Conservation (phyloP, 2,797 vertebrate species). For the Varecia variegata region DNA sequence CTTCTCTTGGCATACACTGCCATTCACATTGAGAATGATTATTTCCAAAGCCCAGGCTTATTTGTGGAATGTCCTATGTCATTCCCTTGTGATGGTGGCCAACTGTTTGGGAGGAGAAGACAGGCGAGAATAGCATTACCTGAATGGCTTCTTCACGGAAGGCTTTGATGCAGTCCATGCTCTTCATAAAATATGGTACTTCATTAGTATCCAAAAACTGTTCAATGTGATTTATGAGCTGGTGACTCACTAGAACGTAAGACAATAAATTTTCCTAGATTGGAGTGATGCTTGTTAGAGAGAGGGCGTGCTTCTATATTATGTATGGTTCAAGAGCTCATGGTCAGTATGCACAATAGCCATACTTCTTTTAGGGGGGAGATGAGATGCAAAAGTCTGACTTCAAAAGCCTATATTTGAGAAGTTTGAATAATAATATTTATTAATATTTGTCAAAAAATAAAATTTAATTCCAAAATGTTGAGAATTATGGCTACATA, state of each 20-base stretch:
- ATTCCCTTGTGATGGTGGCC: background rate
- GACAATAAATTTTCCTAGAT: constrained; percentile 30
- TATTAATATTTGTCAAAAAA: constrained; percentile 20
- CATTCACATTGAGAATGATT: background rate
- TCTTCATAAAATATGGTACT: constrained; percentile 93
- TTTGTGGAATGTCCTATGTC: too few species aligned
- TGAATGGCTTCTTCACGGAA: constrained; percentile 93
- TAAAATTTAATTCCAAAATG: constrained; percentile 34
- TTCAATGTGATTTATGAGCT: constrained; percentile 91
- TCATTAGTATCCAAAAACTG: constrained; percentile 94
- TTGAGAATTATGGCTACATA: constrained; percentile 14
- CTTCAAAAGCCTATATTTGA: background rate
- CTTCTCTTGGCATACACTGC: background rate
- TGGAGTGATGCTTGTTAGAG: background rate
- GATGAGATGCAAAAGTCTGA: background rate
- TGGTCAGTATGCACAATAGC: background rate
- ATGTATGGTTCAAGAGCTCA: background rate
- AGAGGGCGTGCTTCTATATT: background rate
- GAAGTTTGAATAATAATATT: background rate
- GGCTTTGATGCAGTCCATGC: constrained; percentile 91
- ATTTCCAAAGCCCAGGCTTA: background rate
- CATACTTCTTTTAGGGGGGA: background rate
- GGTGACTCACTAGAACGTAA: constrained; percentile 90
- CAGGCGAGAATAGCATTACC: constrained; percentile 84
- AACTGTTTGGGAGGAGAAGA: background rate